phyloP scores from a whole-genome alignment of 2,888 invertebrate species.

The Xestia xanthographa region DNA sequence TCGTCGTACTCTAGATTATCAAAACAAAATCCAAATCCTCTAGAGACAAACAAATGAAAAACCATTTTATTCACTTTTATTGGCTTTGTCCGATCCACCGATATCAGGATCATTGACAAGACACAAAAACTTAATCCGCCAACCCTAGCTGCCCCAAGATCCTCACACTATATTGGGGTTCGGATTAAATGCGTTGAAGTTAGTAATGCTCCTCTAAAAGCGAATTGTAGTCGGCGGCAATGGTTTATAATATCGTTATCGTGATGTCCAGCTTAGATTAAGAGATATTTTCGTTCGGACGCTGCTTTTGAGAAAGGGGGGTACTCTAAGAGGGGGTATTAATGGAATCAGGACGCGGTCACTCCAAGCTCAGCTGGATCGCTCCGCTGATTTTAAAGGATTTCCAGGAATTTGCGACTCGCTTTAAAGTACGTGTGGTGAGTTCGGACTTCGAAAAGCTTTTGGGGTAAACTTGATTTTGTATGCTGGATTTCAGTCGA shows the following conservation, averaged over 20 bases:
- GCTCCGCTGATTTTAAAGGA: conserved; percentile 83
- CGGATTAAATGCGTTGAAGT: conserved; percentile 86
- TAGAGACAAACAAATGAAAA: conserved; percentile 52
- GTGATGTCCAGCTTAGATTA: conserved; percentile 85
- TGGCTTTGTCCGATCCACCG: conserved; percentile 65
- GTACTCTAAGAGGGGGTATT: conserved; percentile 70
- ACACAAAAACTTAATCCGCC: conserved; percentile 62
- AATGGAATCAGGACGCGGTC: conserved; percentile 84
- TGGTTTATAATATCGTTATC: conserved; percentile 87
- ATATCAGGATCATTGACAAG: conserved; percentile 71
- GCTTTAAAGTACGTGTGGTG: conserved; percentile 77
- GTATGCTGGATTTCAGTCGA: conserved; percentile 59
- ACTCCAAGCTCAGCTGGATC: conserved; percentile 74
- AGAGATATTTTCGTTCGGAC: conserved; percentile 81
- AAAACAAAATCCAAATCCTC: no score
- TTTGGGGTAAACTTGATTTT: conserved; percentile 73
- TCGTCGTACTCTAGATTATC: no score
- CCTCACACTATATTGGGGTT: conserved; percentile 80
- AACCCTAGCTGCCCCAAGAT: conserved; percentile 71
- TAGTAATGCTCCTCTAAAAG: conserved; percentile 86
- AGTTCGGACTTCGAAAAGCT: conserved; percentile 76
- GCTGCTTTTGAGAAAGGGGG: conserved; percentile 71
- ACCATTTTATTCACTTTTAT: conserved; percentile 67
- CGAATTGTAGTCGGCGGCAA: conserved; percentile 85
- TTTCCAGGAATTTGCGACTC: conserved; percentile 79